Evolutionary conservation across 2,113 vertebrate genomes (phyloP).

Genomic region (Diadophis punctatus): DNA sequence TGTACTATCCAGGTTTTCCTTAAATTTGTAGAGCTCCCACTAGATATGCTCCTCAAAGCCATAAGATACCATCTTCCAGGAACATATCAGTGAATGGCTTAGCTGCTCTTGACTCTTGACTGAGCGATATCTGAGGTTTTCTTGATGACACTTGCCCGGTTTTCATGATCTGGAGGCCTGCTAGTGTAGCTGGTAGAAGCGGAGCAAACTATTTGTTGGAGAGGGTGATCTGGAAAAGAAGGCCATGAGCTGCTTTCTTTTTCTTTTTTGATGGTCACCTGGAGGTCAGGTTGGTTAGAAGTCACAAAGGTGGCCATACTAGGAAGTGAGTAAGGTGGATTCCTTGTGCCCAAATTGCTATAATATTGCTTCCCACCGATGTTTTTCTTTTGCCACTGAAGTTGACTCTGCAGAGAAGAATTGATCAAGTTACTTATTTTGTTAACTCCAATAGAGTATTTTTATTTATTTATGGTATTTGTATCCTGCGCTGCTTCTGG

Average conservation of each 20-base stretch:
- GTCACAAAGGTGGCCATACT: conserved; percentile 90
- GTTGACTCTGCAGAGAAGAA: conserved; percentile 65
- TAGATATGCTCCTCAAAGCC: conserved; percentile 66
- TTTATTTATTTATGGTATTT: background rate
- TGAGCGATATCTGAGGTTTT: conserved; percentile 92
- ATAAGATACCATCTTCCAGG: conserved; percentile 66
- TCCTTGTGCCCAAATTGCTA: conserved; percentile 74
- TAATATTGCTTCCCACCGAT: conserved; percentile 77
- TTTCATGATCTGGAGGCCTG: conserved; percentile 77
- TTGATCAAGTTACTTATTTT: background rate
- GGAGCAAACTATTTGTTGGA: conserved; percentile 60
- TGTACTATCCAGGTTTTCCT: conserved; percentile 66
- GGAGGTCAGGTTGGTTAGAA: conserved; percentile 83
- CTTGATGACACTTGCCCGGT: conserved; percentile 94
- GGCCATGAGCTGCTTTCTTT: conserved; percentile 78
- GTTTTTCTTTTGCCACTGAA: conserved; percentile 72
- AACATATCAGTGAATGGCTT: conserved; percentile 58
- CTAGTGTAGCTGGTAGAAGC: conserved; percentile 61
- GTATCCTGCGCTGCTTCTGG: background rate
- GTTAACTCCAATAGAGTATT: background rate
- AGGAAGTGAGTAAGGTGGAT: conserved; percentile 78
- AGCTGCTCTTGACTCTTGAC: conserved; percentile 83
- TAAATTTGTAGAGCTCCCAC: conserved; percentile 65
- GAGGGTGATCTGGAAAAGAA: conserved; percentile 68
- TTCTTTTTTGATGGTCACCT: conserved; percentile 85